These are phyloP conservation scores for Empis stercorea DNA, from an alignment of 2,888 invertebrate species.

Conservation along the genomic window DNA sequence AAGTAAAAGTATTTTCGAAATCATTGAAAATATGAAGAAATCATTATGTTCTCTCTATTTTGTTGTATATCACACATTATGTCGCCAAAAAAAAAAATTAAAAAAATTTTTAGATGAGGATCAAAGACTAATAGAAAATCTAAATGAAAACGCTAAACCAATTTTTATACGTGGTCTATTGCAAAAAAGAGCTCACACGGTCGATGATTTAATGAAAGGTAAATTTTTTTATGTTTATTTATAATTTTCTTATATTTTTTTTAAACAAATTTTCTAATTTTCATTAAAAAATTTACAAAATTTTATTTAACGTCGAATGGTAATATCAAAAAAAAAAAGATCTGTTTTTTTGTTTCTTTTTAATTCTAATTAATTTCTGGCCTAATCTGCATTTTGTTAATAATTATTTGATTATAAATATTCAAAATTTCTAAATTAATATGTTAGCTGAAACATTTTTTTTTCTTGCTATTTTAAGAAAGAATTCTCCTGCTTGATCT, in stretches of 20 bases:
- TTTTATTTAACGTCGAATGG: neutral
- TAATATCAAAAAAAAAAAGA: too few species aligned
- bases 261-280: neutral
- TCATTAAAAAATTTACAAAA: neutral
- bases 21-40: too few species aligned
- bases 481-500: too few species aligned
- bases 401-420: too few species aligned
- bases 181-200: constrained; percentile 24
- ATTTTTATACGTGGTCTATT: constrained; percentile 19
- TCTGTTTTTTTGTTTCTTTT: neutral
- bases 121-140: constrained; percentile 20
- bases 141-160: constrained; percentile 16
- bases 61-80: neutral
- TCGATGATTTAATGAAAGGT: constrained; percentile 27
- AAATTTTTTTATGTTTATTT: constrained; percentile 10
- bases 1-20: too few species aligned
- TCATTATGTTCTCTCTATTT: too few species aligned
- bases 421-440: too few species aligned
- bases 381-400: neutral
- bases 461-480: too few species aligned
- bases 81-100: constrained; percentile 2
- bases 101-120: constrained; percentile 19
- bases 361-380: too few species aligned
- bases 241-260: constrained; percentile 3
- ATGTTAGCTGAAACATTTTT: too few species aligned